Conservation (phyloP, 53 echinoderm and acorn worm genomes). For the Luidia sarsii region DNA sequence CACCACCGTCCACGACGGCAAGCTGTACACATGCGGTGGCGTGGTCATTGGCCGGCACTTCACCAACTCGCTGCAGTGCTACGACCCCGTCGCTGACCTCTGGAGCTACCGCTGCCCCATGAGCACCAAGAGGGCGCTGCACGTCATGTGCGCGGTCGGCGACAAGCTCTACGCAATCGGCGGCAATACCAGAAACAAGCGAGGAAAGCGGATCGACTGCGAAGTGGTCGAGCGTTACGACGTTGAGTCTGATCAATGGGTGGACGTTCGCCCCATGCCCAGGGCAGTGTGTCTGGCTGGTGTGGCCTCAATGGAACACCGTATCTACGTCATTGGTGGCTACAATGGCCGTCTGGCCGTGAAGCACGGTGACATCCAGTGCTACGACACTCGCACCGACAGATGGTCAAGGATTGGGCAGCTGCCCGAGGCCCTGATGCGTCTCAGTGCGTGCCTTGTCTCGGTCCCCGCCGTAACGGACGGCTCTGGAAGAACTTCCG, state of each 20-base stretch:
- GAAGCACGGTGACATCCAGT: conserved; percentile 78
- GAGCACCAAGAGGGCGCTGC: conserved; percentile 84
- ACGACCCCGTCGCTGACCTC: conserved; percentile 76
- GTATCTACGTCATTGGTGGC: conserved; percentile 81
- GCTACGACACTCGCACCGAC: conserved; percentile 60
- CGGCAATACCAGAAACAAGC: conserved; percentile 69
- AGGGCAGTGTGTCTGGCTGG: conserved; percentile 83
- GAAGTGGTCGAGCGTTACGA: conserved; percentile 77
- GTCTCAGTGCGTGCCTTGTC: conserved; percentile 65
- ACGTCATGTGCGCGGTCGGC: conserved; percentile 74
- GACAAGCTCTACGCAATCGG: conserved; percentile 83
- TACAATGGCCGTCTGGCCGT: conserved; percentile 79
- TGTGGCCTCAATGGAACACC: conserved; percentile 44
- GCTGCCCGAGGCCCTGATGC: conserved; percentile 78
- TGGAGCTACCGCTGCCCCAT: conserved; percentile 91
- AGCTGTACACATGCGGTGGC: conserved; percentile 80
- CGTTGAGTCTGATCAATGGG: conserved; percentile 69
- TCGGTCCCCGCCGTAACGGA: conserved; percentile 10
- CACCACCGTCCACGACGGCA: conserved; percentile 65
- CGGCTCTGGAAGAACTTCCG: background rate
- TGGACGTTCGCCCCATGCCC: conserved; percentile 63
- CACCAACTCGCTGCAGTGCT: conserved; percentile 83
- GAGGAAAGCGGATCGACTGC: conserved; percentile 72
- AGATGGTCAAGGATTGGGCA: conserved; percentile 79
- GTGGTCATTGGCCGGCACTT: conserved; percentile 83